Conservation (phyloP, 2,888 invertebrate species). For the Folsomia candida region DNA sequence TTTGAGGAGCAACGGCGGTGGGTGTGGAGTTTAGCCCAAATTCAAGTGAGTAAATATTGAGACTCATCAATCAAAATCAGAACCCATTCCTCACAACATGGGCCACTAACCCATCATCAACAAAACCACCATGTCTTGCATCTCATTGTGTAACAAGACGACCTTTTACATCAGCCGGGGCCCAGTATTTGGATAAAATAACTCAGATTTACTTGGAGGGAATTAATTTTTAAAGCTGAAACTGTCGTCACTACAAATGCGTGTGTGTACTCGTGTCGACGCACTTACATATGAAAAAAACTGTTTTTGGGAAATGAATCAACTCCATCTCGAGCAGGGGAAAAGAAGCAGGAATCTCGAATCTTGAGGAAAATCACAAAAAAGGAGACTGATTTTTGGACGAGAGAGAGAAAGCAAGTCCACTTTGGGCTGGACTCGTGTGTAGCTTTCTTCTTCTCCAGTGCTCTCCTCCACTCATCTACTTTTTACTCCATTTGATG, state of each 20-base stretch:
- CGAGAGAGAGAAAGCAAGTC: background rate
- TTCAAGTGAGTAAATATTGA: constrained; percentile 43
- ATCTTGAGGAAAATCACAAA: constrained; percentile 3
- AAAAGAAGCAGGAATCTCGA: background rate
- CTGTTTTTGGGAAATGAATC: too few species aligned
- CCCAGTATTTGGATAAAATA: too few species aligned
- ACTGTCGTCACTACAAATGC: too few species aligned
- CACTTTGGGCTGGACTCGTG: background rate
- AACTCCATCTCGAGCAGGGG: background rate
- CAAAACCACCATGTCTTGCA: background rate
- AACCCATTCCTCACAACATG: constrained; percentile 40
- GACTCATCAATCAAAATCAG: constrained; percentile 50
- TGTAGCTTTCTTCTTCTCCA: background rate
- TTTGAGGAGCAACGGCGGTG: background rate
- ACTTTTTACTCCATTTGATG: background rate
- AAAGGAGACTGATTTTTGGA: background rate
- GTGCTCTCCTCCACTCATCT: too few species aligned
- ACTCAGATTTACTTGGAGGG: too few species aligned
- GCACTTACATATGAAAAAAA: too few species aligned
- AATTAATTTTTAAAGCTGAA: too few species aligned
- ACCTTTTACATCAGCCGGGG: too few species aligned
- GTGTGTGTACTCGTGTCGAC: too few species aligned
- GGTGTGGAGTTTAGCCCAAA: constrained; percentile 35
- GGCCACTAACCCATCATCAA: background rate
- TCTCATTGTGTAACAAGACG: background rate